Base-by-base conservation (phyloP, 2,888 invertebrate species). In the Habrosyne pyritoides region DNA sequence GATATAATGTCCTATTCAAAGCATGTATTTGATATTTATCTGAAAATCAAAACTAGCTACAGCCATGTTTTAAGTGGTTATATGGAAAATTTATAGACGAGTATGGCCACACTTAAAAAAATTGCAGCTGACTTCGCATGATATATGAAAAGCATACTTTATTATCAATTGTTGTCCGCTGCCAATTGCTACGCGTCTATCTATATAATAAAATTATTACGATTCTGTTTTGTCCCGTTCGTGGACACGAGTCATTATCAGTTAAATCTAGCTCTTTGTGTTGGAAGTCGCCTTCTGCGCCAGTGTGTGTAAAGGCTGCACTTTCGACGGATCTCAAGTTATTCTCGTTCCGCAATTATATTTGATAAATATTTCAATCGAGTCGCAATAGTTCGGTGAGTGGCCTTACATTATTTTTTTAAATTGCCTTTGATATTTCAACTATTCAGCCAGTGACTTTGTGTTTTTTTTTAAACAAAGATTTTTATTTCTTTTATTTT, bases 271-370 rank as follows among this genome's bases (percentile, higher is more conserved):
- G 64, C 75, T 75, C 83, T 85, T 81, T 79, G 50, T 83, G 83
- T 88, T 85, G 83, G 72, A 74, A 84, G 88, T 79, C 73, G 85
- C 86, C 93, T 93, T 93, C 92, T 93, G 76, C 87, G 86, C 93
- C 93, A 93, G 93, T 91, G 93, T 85, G 93, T 50, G 50, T 50
- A 92, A 92, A 93, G 93, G 88, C 80, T 76, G 71, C 83, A 73
- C 87, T 85, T 87, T 84, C 85, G 80, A 86, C 89, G 79, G 80
- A 76, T 75, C 79, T 65, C 67, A 54, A 47, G 28, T 53, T 53
- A 28, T 46, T 55, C 18, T 18, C 22, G 18, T 28, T 21, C 42
- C 14, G 18, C 18, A 42, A 18, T 30, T 50, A n/a, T 28, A 26
- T 8, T 26, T 26, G 10, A 5, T 28, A 21, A 10, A 42, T 18